phyloP scores from a whole-genome alignment of 2,113 vertebrate species.

The Pteronura brasiliensis region DNA sequence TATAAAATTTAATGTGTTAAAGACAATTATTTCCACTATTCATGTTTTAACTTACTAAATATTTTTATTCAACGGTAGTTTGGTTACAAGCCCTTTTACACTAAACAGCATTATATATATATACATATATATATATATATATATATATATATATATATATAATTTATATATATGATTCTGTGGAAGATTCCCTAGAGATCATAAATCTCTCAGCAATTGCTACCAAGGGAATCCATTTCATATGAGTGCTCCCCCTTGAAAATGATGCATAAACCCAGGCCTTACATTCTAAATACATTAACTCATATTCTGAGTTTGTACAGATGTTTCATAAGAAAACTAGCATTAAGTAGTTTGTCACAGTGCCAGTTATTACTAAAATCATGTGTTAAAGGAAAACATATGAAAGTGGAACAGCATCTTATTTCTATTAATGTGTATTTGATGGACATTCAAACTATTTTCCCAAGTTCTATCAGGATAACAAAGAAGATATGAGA shows the following conservation, averaged over 20 bases:
- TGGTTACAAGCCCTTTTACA: neutral
- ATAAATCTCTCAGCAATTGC: neutral
- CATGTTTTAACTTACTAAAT: conserved; percentile 1
- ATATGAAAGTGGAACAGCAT: neutral
- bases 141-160: no score
- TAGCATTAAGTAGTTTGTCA: neutral
- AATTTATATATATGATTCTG: neutral
- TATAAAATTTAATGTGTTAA: neutral
- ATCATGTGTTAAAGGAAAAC: neutral
- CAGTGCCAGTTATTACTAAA: neutral
- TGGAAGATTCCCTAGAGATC: neutral
- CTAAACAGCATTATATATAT: neutral
- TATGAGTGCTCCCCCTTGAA: neutral
- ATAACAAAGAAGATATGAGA: neutral
- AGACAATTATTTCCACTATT: conserved; percentile 20
- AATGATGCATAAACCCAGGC: neutral
- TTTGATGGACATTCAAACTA: neutral
- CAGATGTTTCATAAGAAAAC: neutral
- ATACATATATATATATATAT: no score
- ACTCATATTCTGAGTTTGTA: neutral
- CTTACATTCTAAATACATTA: neutral
- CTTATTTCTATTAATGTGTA: neutral
- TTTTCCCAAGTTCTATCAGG: neutral
- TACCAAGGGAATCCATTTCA: neutral
- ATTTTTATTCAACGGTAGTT: neutral